Evolutionary conservation across 1,140 invertebrate genomes (phyloP).

Genomic region (Marisa cornuarietis): DNA sequence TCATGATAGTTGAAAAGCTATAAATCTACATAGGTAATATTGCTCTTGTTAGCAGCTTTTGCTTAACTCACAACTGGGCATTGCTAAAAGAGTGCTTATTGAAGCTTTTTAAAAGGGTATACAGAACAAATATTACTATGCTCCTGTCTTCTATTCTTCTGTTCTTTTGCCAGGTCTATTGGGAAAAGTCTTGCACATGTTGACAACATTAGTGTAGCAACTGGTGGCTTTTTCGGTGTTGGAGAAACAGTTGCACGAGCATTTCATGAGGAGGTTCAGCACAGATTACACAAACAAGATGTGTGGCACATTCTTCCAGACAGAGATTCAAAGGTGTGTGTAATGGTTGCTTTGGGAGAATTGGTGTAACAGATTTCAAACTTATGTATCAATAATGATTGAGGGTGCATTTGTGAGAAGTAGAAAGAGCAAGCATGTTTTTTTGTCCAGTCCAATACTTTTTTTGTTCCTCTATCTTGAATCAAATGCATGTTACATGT

Average conservation of each 20-base stretch:
- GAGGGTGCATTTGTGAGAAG: not conserved
- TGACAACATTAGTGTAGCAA: conserved; percentile 55
- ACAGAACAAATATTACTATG: too few species aligned
- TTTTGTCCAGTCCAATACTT: not conserved
- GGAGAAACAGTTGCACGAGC: conserved; percentile 51
- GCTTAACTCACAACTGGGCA: not conserved
- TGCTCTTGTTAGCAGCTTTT: not conserved
- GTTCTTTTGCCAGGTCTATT: conserved; percentile 45
- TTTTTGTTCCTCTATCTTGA: too few species aligned
- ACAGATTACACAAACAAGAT: conserved; percentile 16
- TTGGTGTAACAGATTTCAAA: too few species aligned
- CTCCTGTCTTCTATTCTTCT: too few species aligned
- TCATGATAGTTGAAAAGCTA: too few species aligned
- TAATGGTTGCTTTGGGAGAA: not conserved
- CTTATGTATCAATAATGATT: not conserved
- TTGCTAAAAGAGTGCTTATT: conserved; percentile 12
- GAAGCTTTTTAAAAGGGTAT: not conserved
- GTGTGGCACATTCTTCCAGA: conserved; percentile 53
- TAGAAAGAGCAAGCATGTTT: not conserved
- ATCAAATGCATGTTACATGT: too few species aligned
- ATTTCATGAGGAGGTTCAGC: conserved; percentile 43
- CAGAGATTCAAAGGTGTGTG: conserved; percentile 37
- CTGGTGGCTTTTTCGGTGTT: conserved; percentile 62
- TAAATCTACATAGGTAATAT: not conserved
- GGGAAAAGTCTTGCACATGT: conserved; percentile 59